Base-by-base conservation (phyloP, 2,888 invertebrate species). In the Chaetogeoica ovagalla region DNA sequence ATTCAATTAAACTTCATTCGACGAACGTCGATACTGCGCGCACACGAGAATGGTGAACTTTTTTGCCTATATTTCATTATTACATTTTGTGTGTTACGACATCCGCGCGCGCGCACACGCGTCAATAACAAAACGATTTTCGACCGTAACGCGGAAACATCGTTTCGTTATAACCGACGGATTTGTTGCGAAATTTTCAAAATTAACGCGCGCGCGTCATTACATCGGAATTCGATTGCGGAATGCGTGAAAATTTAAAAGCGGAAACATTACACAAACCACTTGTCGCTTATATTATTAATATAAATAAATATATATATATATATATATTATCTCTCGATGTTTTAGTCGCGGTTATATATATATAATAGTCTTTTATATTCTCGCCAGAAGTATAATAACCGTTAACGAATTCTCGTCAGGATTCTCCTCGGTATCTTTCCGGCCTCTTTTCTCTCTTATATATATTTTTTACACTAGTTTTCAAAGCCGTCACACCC, bases 321-420 rank as follows among this genome's bases (percentile, higher is more conserved):
- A 60, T 21, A 60, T n/a, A 21, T 13, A 62, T 62, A 15, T 23
- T 62, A 48, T 48, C 8, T 48, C 3, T 13, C 5, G 8, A n/a
- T n/a, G n/a, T n/a, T n/a, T n/a, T n/a, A n/a, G n/a, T n/a, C n/a
- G n/a, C n/a, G 7, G 13, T 15, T 60, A 55, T 55, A 55, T 6
- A 23, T n/a, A 23, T n/a, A n/a, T n/a, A n/a, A n/a, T n/a, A n/a
- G n/a, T n/a, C 37, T 6, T 39, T n/a, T 4, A 55, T 19, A 21
- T 57, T 39, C 19, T 23, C 30, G 13, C 11, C 19, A 43, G 15
- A 48, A 48, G 13, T 75, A 59, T 11, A 68, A 74, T 7, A 15
- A 43, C 57, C n/a, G 63, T 79, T 71, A 63, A 79, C 70, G 21
- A 79, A 79, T 79, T 77, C 79, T 15, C 71, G 63, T 79, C 79